Percentiles rank a stretch among this genome's conserved stretches.
These are phyloP conservation scores for Thymallus thymallus DNA, from an alignment of 2,113 vertebrate species.

Conservation along the genomic window DNA sequence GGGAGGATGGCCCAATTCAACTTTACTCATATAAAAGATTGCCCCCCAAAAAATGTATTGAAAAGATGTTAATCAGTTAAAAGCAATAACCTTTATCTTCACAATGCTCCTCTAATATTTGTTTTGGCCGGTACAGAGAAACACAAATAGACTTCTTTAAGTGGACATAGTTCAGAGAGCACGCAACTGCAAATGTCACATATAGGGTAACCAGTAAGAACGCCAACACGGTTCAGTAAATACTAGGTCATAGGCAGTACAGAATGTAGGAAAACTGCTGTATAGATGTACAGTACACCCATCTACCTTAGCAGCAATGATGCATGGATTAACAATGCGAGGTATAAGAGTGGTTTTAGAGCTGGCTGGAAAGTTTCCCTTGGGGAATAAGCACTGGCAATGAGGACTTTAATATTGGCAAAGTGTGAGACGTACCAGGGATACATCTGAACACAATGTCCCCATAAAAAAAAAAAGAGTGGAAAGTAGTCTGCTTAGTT, in stretches of 20 bases:
- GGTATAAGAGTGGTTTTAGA: neutral
- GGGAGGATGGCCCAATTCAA: neutral
- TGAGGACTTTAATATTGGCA: too few relatives aligned
- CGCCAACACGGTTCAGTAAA: conserved; percentile 13
- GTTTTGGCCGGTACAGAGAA: neutral
- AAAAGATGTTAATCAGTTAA: conserved; percentile 10
- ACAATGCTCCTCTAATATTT: conserved; percentile 45
- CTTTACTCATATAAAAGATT: conserved; percentile 11
- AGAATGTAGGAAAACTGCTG: neutral
- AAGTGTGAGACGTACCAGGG: too few relatives aligned
- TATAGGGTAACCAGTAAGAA: conserved; percentile 1
- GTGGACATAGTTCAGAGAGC: conserved; percentile 3
- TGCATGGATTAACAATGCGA: too few relatives aligned
- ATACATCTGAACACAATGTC: too few relatives aligned
- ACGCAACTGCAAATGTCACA: neutral
- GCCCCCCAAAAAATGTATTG: conserved; percentile 7
- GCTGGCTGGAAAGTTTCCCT: neutral
- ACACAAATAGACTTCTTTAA: conserved; percentile 6
- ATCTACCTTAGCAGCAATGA: too few relatives aligned
- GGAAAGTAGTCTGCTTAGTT: too few relatives aligned
- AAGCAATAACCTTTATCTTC: conserved; percentile 47
- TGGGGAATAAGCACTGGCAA: neutral
- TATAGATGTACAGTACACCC: too few relatives aligned
- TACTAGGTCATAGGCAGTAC: neutral
- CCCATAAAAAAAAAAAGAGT: too few relatives aligned